phyloP scores from a whole-genome alignment of 2,797 vertebrate species.

The Enteromius afrohamiltoni region DNA sequence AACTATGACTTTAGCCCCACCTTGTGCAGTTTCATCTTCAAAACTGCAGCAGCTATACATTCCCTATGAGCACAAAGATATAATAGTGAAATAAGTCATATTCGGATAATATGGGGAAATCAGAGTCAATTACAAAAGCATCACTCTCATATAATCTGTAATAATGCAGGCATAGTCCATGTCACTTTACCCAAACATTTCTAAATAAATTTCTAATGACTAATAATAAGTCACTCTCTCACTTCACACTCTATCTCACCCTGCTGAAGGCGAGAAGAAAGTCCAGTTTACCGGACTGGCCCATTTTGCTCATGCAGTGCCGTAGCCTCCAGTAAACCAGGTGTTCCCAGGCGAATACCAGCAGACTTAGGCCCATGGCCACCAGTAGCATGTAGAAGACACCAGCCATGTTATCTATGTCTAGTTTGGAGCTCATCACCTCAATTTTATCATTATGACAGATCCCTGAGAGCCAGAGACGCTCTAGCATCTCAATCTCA shows the following conservation, averaged over 20 bases:
- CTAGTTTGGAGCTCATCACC: constrained; percentile 91
- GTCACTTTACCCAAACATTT: background rate
- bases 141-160: constrained; percentile 4
- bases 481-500: constrained; percentile 90
- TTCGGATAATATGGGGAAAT: constrained; percentile 23
- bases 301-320: constrained; percentile 86
- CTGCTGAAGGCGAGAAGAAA: constrained; percentile 91
- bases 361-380: constrained; percentile 82
- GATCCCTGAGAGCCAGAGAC: constrained; percentile 89
- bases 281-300: constrained; percentile 85
- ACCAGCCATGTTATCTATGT: constrained; percentile 84
- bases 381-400: constrained; percentile 86
- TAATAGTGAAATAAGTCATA: constrained; percentile 10
- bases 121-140: background rate
- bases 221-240: background rate
- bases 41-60: constrained; percentile 96
- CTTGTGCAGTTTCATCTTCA: constrained; percentile 83
- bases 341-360: constrained; percentile 87
- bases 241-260: constrained; percentile 70
- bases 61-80: constrained; percentile 74
- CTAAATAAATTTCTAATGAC: background rate
- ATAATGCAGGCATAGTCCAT: background rate
- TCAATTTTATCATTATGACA: constrained; percentile 91
- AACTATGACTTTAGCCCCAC: constrained; percentile 74
- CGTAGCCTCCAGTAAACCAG: constrained; percentile 91